Base-by-base conservation (phyloP, 2,797 vertebrate species). In the Macropus fuliginosus region DNA sequence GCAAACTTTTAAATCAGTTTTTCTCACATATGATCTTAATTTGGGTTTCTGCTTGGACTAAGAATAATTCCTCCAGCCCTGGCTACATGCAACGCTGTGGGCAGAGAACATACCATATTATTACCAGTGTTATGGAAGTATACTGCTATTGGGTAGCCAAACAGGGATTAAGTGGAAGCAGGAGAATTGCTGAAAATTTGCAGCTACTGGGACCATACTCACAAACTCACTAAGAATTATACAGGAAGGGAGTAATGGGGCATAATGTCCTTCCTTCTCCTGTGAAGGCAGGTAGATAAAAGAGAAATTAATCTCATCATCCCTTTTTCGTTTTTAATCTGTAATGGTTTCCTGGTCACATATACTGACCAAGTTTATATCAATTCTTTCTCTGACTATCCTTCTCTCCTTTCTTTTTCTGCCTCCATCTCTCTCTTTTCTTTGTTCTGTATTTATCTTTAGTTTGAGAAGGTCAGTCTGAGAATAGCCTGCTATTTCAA, bases 1-100 rank as follows among this genome's bases (percentile, higher is more conserved):
- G 14, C 93, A 93, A 62, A 2, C 40, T 52, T 10, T 90, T 27
- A 46, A 31, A 24, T 93, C 46, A 66, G 10, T 2, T 92, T 6
- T 95, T 91, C 62, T 92, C 66, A 91, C 46, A 56, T 16, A 91
- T 95, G 52, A 93, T 96, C 55, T 96, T 95, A 94, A 91, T 91
- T 34, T 95, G 66, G 11, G 92, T 10, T 94, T 96, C 66, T 92
- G 54, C 91, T 95, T 87, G 31, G 31, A 93, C 27, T 55, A 94
- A 94, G 8, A 46, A 90, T 94, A 90, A 91, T 28, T 91, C 57
- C 54, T 90, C 4, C 90, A 24, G 27, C 91, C 74, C 1, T 62
- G 56, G 66, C 34, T 95, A 16, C 50, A 14, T 90, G 52, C 34
- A 92, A 96, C 93, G 56, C 31, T 92, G 40, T 34, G 50, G 74